Percentiles rank a stretch among this genome's conserved stretches.
Conservation (phyloP, 2,888 invertebrate species). For the Trachelus stipa region DNA sequence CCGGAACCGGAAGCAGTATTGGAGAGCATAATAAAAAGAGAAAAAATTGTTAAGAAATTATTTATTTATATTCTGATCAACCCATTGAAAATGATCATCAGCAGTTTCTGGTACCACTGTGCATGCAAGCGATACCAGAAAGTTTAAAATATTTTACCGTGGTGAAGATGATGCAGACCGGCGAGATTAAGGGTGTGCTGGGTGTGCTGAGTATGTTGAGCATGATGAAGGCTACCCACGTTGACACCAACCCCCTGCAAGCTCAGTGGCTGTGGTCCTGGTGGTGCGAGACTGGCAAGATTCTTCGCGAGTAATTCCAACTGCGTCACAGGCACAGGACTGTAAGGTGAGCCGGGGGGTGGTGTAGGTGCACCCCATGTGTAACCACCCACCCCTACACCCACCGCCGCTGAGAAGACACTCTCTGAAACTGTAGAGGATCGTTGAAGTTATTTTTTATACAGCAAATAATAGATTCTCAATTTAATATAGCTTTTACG, state of each 20-base stretch:
- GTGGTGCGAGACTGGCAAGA: slow-evolving; percentile 58
- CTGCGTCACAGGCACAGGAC: slow-evolving; percentile 76
- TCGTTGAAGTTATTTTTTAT: background rate
- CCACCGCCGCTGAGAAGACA: slow-evolving; percentile 73
- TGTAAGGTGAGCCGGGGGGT: slow-evolving; percentile 74
- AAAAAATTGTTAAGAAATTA: slow-evolving; percentile 2
- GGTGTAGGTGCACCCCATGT: slow-evolving; percentile 77
- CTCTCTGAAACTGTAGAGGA: slow-evolving; percentile 73
- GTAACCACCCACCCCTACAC: slow-evolving; percentile 68
- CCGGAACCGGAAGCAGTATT: slow-evolving; percentile 4
- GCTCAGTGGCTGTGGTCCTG: slow-evolving; percentile 58
- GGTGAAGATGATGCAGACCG: slow-evolving; percentile 61
- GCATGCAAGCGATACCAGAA: background rate
- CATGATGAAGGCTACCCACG: slow-evolving; percentile 59
- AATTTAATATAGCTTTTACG: too few species aligned
- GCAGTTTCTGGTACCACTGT: background rate
- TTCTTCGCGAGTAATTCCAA: slow-evolving; percentile 72
- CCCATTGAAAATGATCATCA: background rate
- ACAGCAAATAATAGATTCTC: background rate
- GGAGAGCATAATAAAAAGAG: background rate
- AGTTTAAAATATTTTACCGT: slow-evolving; percentile 44
- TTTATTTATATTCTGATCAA: background rate
- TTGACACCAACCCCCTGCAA: slow-evolving; percentile 61
- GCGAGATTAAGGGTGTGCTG: slow-evolving; percentile 59
- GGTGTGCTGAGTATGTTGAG: slow-evolving; percentile 54